Evolutionary conservation across 53 echinoderm and acorn worm genomes (phyloP).

Genomic region (Patiria pectinifera): DNA sequence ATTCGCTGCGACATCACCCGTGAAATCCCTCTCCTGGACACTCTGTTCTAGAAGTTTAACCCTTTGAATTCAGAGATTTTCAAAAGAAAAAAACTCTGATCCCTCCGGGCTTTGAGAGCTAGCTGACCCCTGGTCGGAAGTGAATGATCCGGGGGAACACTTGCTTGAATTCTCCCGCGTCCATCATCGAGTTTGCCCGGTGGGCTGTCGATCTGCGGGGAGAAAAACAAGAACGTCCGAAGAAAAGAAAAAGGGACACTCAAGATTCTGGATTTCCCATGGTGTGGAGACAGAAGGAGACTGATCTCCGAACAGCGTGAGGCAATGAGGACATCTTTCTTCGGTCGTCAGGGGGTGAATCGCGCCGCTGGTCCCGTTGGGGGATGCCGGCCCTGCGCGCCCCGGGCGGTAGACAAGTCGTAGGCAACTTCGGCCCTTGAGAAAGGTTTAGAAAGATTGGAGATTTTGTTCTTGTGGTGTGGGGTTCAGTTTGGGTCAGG

Average conservation of each 20-base stretch:
- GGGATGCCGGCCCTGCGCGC: slow-evolving; percentile 30
- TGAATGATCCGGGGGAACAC: slow-evolving; percentile 17
- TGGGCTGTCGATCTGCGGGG: slow-evolving; percentile 10
- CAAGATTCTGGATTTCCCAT: slow-evolving; percentile 20
- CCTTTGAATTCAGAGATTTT: neutral
- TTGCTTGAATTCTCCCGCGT: slow-evolving; percentile 43
- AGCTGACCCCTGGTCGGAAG: slow-evolving; percentile 34
- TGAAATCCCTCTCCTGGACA: slow-evolving; percentile 44
- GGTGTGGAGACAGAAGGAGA: slow-evolving; percentile 36
- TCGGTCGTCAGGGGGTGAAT: slow-evolving; percentile 43
- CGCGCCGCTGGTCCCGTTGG: slow-evolving; percentile 41
- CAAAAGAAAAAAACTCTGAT: neutral
- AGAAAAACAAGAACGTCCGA: neutral
- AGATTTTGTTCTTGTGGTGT: neutral
- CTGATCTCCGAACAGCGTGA: slow-evolving; percentile 46
- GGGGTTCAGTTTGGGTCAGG: slow-evolving; percentile 42
- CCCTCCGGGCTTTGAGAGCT: neutral
- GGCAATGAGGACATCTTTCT: slow-evolving; percentile 61
- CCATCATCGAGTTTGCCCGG: slow-evolving; percentile 34
- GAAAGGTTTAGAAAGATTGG: neutral
- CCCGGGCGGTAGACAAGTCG: slow-evolving; percentile 30
- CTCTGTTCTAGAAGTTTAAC: neutral
- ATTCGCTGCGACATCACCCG: slow-evolving; percentile 43
- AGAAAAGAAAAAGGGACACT: slow-evolving; percentile 8
- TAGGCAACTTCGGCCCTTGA: slow-evolving; percentile 23